A percentile compares a stretch with the other conserved stretches of the same genome.
phyloP scores from a whole-genome alignment of 2,797 vertebrate genomes.

The Eleutherodactylus coqui region DNA sequence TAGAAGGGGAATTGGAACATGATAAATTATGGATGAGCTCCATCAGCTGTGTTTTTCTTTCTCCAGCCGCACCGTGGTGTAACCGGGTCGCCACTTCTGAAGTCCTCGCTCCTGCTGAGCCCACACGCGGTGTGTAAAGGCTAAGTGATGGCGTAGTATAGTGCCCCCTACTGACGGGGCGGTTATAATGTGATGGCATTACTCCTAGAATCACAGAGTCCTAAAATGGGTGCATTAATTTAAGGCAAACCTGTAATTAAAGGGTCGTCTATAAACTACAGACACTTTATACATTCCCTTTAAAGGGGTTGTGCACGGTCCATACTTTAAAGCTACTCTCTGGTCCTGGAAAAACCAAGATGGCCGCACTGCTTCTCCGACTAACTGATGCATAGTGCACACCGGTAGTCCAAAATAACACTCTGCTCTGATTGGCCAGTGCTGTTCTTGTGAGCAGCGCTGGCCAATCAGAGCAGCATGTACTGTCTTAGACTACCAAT shows the following conservation, averaged over 20 bases:
- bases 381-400: too few species aligned
- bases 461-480: too few species aligned
- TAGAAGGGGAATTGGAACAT: neutral
- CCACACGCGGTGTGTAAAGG: conserved; percentile 2
- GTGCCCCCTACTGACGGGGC: conserved; percentile 5
- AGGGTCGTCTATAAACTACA: neutral
- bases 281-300: neutral
- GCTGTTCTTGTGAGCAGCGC: too few species aligned
- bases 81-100: neutral
- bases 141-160: neutral
- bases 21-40: neutral
- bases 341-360: too few species aligned
- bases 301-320: too few species aligned
- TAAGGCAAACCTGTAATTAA: neutral
- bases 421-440: too few species aligned
- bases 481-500: too few species aligned
- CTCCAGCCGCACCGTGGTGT: neutral
- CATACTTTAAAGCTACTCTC: too few species aligned
- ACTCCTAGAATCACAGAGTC: neutral
- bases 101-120: conserved; percentile 8
- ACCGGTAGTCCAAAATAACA: too few species aligned
- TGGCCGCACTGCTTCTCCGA: too few species aligned
- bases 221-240: neutral
- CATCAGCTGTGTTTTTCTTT: conserved; percentile 43
- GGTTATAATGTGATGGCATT: neutral